Evolutionary conservation across 2,888 invertebrate species (phyloP).

Genomic region (Melieria crassipennis): DNA sequence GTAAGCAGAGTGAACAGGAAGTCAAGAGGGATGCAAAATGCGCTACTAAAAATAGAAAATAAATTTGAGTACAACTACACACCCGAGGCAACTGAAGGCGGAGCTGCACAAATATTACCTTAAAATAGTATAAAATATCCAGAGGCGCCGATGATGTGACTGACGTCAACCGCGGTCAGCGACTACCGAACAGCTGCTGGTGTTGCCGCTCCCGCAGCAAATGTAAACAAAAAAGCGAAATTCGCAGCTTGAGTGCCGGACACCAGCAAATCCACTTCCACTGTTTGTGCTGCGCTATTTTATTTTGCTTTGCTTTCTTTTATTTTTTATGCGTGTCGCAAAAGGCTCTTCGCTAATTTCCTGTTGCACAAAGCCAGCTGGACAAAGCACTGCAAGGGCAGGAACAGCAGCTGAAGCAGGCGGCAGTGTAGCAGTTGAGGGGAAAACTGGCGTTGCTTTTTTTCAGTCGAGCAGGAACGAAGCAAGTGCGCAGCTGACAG

Average conservation of each 20-base stretch:
- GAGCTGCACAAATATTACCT: background rate
- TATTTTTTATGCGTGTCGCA: background rate
- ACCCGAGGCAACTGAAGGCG: background rate
- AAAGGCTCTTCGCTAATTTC: background rate
- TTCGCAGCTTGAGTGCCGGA: background rate
- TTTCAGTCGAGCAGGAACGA: background rate
- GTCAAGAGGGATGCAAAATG: background rate
- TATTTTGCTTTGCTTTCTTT: slow-evolving; percentile 2
- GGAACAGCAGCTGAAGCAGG: background rate
- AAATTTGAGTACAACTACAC: background rate
- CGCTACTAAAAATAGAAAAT: background rate
- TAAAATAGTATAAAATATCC: background rate
- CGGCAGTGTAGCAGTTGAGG: too few relatives aligned
- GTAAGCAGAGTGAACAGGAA: too few relatives aligned
- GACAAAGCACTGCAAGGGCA: slow-evolving; percentile 2
- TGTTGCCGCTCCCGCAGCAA: background rate
- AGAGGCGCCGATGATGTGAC: too few relatives aligned
- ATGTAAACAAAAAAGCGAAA: background rate
- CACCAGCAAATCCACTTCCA: background rate
- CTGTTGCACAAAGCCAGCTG: background rate
- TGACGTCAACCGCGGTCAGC: too few relatives aligned
- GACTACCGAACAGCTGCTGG: background rate
- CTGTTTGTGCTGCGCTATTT: background rate
- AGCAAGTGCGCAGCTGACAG: background rate
- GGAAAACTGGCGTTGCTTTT: slow-evolving; percentile 4